Evolutionary conservation across 2,113 vertebrate species (phyloP).

Genomic region (Osmerus eperlanus): DNA sequence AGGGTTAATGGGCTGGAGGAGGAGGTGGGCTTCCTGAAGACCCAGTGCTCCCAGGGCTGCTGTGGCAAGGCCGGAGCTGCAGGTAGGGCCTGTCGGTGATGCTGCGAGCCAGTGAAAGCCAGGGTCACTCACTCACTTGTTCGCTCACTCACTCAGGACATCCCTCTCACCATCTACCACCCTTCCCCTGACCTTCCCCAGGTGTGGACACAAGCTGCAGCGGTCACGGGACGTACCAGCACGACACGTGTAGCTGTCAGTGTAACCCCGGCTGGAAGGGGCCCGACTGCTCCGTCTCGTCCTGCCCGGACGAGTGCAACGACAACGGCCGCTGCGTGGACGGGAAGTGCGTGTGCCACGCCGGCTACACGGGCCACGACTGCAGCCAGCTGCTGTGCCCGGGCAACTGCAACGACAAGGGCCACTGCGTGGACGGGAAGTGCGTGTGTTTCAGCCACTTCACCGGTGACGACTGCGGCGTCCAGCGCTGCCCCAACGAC

Average conservation of each 20-base stretch:
- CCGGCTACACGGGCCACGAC: constrained; percentile 72
- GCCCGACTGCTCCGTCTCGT: constrained; percentile 71
- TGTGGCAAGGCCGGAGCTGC: constrained; percentile 64
- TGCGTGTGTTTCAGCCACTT: constrained; percentile 78
- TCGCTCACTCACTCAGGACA: not conserved
- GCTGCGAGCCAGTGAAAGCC: too few species aligned
- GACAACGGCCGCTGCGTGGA: constrained; percentile 75
- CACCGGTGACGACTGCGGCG: constrained; percentile 75
- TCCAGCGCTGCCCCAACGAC: constrained; percentile 72
- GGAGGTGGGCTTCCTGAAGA: constrained; percentile 80
- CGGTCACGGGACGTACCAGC: constrained; percentile 72
- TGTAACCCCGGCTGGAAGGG: constrained; percentile 84
- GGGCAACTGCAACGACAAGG: constrained; percentile 78
- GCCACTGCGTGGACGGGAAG: constrained; percentile 73
- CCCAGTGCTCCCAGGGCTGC: constrained; percentile 72
- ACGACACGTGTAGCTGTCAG: constrained; percentile 71
- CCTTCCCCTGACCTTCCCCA: constrained; percentile 19
- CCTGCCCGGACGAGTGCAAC: constrained; percentile 79
- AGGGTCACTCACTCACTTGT: not conserved
- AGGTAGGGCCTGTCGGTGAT: constrained; percentile 52
- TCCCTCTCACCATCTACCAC: not conserved
- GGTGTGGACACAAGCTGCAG: constrained; percentile 71
- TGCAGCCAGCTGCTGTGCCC: constrained; percentile 76
- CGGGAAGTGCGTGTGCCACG: constrained; percentile 74
- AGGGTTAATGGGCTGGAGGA: constrained; percentile 82